Conservation (phyloP, 2,797 vertebrate species). For the Smutsia temminckii region DNA sequence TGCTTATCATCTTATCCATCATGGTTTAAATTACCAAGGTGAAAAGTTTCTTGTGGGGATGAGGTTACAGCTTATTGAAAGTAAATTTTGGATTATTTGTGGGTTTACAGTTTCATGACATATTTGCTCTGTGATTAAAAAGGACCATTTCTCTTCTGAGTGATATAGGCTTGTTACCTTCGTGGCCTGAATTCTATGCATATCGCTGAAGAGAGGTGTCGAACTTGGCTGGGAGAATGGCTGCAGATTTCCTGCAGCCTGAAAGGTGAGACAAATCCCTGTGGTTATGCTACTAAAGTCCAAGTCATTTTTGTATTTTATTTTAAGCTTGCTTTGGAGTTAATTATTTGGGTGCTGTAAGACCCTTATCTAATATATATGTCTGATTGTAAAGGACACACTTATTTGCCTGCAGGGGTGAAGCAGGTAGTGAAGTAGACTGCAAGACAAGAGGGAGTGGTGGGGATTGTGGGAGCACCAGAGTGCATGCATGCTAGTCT, state of each 20-base stretch:
- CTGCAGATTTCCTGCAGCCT: conserved; percentile 89
- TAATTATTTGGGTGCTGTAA: neutral
- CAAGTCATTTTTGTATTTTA: neutral
- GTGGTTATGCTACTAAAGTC: neutral
- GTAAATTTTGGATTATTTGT: neutral
- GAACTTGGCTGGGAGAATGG: conserved; percentile 93
- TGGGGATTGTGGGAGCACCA: neutral
- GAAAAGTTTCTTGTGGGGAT: neutral
- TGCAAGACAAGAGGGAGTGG: neutral
- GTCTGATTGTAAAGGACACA: neutral
- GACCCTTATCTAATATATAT: neutral
- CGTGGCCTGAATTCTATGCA: conserved; percentile 89
- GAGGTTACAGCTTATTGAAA: conserved; percentile 1
- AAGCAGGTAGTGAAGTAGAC: neutral
- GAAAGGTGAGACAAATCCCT: conserved; percentile 86
- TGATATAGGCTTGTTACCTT: conserved; percentile 92
- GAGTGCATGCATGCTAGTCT: neutral
- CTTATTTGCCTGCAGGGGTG: neutral
- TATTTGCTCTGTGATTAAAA: neutral
- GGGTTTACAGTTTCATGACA: neutral
- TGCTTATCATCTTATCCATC: neutral
- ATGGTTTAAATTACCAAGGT: neutral
- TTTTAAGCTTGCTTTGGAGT: conserved; percentile 37
- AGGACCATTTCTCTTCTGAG: neutral
- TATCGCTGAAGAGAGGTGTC: conserved; percentile 85